Percentiles rank a stretch among this genome's conserved stretches.
phyloP scores from a whole-genome alignment of 2,797 vertebrate species.

The Sitta carolinensis region DNA sequence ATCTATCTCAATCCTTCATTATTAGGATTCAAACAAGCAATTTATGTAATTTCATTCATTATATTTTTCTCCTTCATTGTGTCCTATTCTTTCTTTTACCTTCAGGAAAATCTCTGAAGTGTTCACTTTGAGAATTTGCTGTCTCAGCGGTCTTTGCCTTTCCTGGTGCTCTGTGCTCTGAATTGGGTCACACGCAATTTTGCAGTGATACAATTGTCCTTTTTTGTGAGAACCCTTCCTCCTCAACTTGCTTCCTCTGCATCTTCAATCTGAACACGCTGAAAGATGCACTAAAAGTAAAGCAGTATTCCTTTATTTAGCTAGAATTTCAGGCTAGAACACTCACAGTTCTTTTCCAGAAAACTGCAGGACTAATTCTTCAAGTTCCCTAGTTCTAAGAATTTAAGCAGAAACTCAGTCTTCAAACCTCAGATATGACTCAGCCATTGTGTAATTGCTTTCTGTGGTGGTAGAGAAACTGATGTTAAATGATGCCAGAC shows the following conservation, averaged over 20 bases:
- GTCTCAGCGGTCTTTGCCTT: slow-evolving; percentile 3
- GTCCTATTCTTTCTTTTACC: background rate
- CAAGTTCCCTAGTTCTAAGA: background rate
- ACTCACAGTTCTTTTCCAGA: background rate
- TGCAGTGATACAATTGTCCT: background rate
- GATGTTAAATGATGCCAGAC: background rate
- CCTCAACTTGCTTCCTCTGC: background rate
- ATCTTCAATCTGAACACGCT: background rate
- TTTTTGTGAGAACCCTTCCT: background rate
- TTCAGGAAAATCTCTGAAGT: background rate
- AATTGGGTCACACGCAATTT: slow-evolving; percentile 20
- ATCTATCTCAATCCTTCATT: background rate
- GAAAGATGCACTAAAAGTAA: background rate
- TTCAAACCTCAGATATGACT: background rate
- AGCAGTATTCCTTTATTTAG: background rate
- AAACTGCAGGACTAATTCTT: background rate
- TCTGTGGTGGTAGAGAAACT: background rate
- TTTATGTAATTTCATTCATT: background rate
- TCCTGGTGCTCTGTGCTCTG: background rate
- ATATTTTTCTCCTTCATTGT: background rate
- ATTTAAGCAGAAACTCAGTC: background rate
- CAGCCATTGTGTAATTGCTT: background rate
- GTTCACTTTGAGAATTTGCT: background rate
- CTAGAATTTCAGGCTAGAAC: background rate
- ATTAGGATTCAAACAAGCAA: background rate